Conservation (phyloP, 2,113 vertebrate species). For the Myiozetetes cayanensis region DNA sequence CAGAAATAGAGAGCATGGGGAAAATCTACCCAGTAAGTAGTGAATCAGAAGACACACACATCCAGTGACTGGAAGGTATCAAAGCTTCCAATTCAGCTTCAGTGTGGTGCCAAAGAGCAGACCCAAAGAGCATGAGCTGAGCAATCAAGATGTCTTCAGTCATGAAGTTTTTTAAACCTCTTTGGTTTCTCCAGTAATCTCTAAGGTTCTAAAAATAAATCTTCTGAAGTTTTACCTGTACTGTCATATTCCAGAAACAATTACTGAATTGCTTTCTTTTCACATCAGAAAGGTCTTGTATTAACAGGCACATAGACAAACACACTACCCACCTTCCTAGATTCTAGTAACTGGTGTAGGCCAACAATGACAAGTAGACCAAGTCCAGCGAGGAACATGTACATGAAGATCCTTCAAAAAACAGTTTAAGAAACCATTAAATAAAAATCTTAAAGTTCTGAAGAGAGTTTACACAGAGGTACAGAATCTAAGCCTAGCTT, state of each 20-base stretch:
- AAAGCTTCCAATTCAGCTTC: neutral
- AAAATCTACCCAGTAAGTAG: neutral
- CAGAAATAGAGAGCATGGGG: neutral
- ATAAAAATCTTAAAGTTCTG: neutral
- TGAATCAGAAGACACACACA: neutral
- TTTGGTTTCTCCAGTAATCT: neutral
- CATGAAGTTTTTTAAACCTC: accelerated
- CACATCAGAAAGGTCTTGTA: neutral
- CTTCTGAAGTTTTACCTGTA: neutral
- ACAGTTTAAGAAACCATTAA: neutral
- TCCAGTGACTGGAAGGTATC: neutral
- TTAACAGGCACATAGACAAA: neutral
- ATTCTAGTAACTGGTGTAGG: constrained; percentile 94
- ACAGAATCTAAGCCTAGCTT: neutral
- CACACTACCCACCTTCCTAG: constrained; percentile 85
- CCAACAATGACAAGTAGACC: constrained; percentile 90
- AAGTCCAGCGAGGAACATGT: constrained; percentile 94
- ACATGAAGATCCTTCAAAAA: constrained; percentile 91
- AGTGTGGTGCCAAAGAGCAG: neutral
- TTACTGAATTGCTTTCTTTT: neutral
- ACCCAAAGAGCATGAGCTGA: neutral
- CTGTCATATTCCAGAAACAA: neutral
- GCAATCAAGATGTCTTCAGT: neutral
- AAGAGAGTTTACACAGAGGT: neutral
- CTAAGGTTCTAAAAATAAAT: neutral